phyloP scores from a whole-genome alignment of 2,888 invertebrate species.

The Neoitamus cyanurus region DNA sequence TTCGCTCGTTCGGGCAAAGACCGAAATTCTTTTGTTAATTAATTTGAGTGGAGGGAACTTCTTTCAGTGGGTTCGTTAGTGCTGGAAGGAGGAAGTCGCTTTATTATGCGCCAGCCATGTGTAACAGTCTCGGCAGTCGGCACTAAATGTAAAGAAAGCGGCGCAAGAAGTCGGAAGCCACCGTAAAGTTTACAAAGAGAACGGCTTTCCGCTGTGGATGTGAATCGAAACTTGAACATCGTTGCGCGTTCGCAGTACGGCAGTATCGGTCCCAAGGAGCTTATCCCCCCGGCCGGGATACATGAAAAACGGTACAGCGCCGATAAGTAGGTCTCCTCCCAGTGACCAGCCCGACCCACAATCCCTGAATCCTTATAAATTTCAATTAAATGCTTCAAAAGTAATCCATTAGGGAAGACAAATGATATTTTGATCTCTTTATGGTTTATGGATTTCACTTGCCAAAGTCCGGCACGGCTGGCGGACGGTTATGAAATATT shows the following conservation, averaged over 20 bases:
- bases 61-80: slow-evolving; percentile 47
- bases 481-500: slow-evolving; percentile 39
- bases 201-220: neutral
- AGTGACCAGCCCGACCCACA: neutral
- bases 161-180: slow-evolving; percentile 37
- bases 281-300: neutral
- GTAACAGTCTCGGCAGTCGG: slow-evolving; percentile 46
- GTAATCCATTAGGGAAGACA: slow-evolving; percentile 56
- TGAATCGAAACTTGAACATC: neutral
- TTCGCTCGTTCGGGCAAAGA: slow-evolving; percentile 36
- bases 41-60: slow-evolving; percentile 48
- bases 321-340: neutral
- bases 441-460: slow-evolving; percentile 54
- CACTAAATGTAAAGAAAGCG: slow-evolving; percentile 19
- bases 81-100: slow-evolving; percentile 41
- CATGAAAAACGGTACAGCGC: neutral
- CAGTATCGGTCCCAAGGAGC: neutral
- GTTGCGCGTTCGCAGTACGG: neutral
- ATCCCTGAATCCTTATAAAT: slow-evolving; percentile 53
- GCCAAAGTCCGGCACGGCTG: slow-evolving; percentile 4
- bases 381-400: slow-evolving; percentile 55
- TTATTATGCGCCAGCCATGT: slow-evolving; percentile 50
- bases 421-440: slow-evolving; percentile 55
- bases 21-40: slow-evolving; percentile 52
- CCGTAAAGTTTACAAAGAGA: slow-evolving; percentile 18